Evolutionary conservation across 2,797 vertebrate genomes (phyloP).

Genomic region (Perodicticus potto): DNA sequence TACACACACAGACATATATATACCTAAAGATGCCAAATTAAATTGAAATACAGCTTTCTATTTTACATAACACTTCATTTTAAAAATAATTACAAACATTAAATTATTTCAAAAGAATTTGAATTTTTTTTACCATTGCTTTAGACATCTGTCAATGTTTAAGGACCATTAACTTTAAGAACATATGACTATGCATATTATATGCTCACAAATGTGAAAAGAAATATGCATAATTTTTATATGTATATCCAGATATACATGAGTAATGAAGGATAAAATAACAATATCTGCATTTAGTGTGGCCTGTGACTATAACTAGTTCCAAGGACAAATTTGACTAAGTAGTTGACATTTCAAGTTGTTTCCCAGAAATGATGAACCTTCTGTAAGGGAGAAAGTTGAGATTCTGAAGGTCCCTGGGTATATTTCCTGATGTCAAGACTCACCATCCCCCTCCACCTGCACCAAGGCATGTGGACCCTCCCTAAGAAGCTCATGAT

Average conservation of each 20-base stretch:
- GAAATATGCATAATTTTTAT: conserved; percentile 17
- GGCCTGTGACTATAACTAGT: not conserved
- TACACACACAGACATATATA: not conserved
- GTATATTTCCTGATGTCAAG: too few relatives aligned
- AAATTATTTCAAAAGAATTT: not conserved
- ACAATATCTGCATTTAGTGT: not conserved
- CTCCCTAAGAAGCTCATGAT: too few relatives aligned
- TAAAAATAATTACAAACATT: not conserved
- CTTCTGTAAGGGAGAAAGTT: too few relatives aligned
- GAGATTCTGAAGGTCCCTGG: too few relatives aligned
- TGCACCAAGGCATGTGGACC: too few relatives aligned
- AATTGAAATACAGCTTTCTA: not conserved
- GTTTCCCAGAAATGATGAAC: too few relatives aligned
- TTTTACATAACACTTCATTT: not conserved
- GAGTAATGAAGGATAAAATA: not conserved
- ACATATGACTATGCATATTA: not conserved
- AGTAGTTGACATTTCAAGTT: too few relatives aligned
- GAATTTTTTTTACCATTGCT: not conserved
- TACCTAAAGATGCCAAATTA: not conserved
- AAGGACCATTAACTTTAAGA: not conserved
- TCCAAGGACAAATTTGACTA: too few relatives aligned
- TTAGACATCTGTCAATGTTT: not conserved
- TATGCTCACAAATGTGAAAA: not conserved
- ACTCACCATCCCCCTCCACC: too few relatives aligned
- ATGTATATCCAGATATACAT: not conserved